Evolutionary conservation across 64 coral and sea anemone species (phyloP).

Genomic region (Actinia tenebrosa): DNA sequence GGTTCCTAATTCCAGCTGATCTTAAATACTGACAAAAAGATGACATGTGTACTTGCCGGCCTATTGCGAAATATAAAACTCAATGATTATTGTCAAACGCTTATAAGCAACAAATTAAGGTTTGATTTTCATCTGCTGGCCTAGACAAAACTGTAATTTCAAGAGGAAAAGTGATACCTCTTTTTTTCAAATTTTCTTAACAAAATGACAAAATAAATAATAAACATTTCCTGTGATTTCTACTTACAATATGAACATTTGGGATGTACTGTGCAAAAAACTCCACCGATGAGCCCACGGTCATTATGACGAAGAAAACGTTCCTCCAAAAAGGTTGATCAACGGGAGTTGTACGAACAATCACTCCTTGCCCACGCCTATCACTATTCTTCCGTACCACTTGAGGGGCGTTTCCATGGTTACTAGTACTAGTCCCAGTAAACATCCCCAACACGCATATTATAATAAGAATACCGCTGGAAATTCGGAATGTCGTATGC

Average conservation of each 20-base stretch:
- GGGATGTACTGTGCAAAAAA: conserved; percentile 30
- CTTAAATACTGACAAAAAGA: no score
- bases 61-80: no score
- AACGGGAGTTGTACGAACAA: background rate
- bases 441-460: background rate
- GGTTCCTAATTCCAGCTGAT: no score
- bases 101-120: no score
- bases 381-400: background rate
- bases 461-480: background rate
- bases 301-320: conserved; percentile 19
- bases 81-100: no score
- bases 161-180: no score
- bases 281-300: conserved; percentile 11
- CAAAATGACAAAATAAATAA: background rate
- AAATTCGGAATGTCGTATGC: conserved; percentile 26
- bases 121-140: no score
- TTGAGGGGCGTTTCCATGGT: background rate
- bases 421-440: background rate
- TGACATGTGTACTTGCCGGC: no score
- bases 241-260: conserved; percentile 34
- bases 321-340: conserved; percentile 1
- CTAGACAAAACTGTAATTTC: no score
- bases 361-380: background rate
- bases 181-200: no score
- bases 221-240: background rate